Evolutionary conservation across 2,113 vertebrate genomes (phyloP).

Genomic region (Pollimyrus isidori): DNA sequence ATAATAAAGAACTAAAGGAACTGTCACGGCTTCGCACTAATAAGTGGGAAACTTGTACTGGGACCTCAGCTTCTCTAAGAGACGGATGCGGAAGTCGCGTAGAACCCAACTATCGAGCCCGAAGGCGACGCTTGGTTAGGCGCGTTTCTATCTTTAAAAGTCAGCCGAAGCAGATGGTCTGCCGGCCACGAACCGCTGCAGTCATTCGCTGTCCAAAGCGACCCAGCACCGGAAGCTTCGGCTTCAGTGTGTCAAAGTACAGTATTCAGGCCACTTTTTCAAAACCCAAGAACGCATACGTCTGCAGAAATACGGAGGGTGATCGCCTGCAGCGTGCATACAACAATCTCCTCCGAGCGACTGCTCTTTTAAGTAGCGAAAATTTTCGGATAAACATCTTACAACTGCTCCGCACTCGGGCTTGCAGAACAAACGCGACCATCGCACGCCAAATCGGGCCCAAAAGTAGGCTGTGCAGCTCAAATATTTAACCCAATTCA

Average conservation of each 20-base stretch:
- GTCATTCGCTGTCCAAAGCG: background rate
- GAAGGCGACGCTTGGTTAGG: background rate
- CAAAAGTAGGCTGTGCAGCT: background rate
- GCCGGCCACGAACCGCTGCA: background rate
- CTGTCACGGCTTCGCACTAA: background rate
- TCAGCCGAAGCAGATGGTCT: background rate
- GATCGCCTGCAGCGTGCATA: background rate
- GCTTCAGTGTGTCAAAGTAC: background rate
- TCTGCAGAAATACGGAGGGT: background rate
- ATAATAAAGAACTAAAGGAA: background rate
- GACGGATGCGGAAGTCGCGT: background rate
- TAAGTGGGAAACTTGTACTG: background rate
- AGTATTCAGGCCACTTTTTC: background rate
- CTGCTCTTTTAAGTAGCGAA: background rate
- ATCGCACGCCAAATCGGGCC: background rate
- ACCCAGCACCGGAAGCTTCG: background rate
- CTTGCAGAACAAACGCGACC: background rate
- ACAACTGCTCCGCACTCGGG: background rate
- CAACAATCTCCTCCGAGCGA: background rate
- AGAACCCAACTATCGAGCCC: background rate
- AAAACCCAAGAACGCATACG: background rate
- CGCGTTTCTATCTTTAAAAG: background rate
- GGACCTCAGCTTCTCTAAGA: background rate
- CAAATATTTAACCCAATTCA: background rate
- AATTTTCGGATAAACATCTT: background rate